Evolutionary conservation across 2,888 invertebrate species (phyloP).

Genomic region (Drosophila stalkeri): DNA sequence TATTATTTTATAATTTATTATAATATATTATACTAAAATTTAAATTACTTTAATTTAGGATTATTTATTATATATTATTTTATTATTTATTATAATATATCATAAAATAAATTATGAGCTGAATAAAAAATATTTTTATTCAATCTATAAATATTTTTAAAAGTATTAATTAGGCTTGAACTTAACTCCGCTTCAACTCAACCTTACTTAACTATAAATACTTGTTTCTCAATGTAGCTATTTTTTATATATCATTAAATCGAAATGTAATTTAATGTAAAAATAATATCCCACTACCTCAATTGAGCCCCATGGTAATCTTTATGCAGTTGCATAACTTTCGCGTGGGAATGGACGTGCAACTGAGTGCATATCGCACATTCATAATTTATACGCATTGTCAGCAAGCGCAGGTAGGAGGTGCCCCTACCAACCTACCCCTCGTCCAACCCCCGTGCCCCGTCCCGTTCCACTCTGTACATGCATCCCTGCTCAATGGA

Average conservation of each 20-base stretch:
- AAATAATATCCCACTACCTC: background rate
- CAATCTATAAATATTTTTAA: no score
- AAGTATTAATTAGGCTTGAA: no score
- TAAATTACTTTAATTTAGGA: no score
- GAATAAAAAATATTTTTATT: no score
- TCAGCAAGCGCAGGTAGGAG: conserved; percentile 72
- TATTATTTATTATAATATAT: no score
- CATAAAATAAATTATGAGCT: no score
- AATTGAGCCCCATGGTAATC: background rate
- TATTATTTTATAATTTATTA: no score
- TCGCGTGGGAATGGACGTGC: conserved; percentile 53
- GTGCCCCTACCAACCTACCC: background rate
- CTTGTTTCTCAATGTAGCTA: no score
- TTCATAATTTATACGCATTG: conserved; percentile 78
- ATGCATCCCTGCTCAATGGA: background rate
- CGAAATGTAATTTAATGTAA: conserved; percentile 15
- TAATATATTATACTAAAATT: no score
- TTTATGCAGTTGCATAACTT: conserved; percentile 12
- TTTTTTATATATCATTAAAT: background rate
- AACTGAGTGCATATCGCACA: conserved; percentile 65
- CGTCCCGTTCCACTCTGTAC: background rate
- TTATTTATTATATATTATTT: no score
- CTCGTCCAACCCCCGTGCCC: conserved; percentile 2
- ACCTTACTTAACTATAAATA: no score
- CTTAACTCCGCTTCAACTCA: no score